phyloP scores from a whole-genome alignment of 1,140 invertebrate species.

The Drosophila dunni region DNA sequence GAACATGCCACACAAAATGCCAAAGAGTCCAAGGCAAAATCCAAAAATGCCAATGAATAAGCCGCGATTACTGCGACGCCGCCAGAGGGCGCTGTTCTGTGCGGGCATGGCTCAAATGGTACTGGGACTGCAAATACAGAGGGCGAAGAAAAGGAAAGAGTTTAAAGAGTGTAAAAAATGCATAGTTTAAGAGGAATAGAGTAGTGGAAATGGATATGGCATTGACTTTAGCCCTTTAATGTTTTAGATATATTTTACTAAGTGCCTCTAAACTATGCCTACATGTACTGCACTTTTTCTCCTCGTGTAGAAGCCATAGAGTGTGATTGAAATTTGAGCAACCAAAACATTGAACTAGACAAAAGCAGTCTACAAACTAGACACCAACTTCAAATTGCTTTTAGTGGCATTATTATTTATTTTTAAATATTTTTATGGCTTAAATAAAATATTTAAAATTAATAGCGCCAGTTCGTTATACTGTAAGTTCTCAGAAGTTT shows the following conservation, averaged over 20 bases:
- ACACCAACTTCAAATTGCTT: background rate
- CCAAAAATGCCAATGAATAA: constrained; percentile 70
- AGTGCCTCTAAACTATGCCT: too few relatives aligned
- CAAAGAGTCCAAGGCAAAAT: constrained; percentile 73
- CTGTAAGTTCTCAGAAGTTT: too few relatives aligned
- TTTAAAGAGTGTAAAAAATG: too few relatives aligned
- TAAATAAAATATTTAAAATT: too few relatives aligned
- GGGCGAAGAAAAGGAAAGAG: too few relatives aligned
- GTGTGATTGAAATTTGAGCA: constrained; percentile 2
- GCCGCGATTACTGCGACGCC: constrained; percentile 63
- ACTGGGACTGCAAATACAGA: background rate
- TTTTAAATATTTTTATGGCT: background rate
- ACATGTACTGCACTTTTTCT: too few relatives aligned
- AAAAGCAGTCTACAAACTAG: background rate
- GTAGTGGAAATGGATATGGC: too few relatives aligned
- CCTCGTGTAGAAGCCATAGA: constrained; percentile 20
- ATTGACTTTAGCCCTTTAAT: too few relatives aligned
- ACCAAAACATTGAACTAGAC: constrained; percentile 7
- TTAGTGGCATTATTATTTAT: background rate
- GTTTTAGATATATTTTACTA: too few relatives aligned
- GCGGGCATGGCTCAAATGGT: constrained; percentile 49
- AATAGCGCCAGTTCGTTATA: too few relatives aligned
- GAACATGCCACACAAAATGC: constrained; percentile 79
- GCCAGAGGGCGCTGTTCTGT: constrained; percentile 63
- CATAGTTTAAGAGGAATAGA: too few relatives aligned